A percentile compares a stretch with the other conserved stretches of the same genome.
Evolutionary conservation across 2,113 vertebrate species (phyloP).

Genomic region (Monopterus albus): DNA sequence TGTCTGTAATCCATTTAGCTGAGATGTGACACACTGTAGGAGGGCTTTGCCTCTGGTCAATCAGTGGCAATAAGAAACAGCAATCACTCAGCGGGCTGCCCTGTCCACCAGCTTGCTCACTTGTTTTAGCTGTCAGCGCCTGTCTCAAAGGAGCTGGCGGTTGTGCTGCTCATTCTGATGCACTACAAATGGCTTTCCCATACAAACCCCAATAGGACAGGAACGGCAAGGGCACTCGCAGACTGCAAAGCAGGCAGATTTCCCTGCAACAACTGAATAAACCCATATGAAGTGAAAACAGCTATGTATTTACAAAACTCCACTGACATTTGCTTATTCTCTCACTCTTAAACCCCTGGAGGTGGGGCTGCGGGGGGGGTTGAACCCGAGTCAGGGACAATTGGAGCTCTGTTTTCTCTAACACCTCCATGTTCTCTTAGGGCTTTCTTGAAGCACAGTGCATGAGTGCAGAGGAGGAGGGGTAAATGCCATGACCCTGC

Average conservation of each 20-base stretch:
- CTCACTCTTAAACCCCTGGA: conserved; percentile 55
- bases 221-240: conserved; percentile 54
- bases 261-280: conserved; percentile 64
- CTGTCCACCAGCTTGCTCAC: conserved; percentile 76
- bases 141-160: conserved; percentile 62
- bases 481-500: conserved; percentile 70
- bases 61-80: conserved; percentile 75
- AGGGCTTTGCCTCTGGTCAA: conserved; percentile 75
- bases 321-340: conserved; percentile 70
- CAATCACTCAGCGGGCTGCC: conserved; percentile 78
- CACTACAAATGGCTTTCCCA: conserved; percentile 68
- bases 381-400: conserved; percentile 69
- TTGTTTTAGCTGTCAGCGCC: conserved; percentile 76
- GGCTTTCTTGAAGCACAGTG: conserved; percentile 63
- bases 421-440: conserved; percentile 67
- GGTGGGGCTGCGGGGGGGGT: conserved; percentile 45
- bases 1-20: conserved; percentile 77
- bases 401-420: conserved; percentile 74
- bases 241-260: conserved; percentile 69
- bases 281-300: conserved; percentile 66
- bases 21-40: conserved; percentile 71
- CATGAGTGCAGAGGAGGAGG: conserved; percentile 53
- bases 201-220: conserved; percentile 67
- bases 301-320: conserved; percentile 74
- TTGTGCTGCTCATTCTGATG: conserved; percentile 54